A percentile compares a stretch with the other conserved stretches of the same genome.
These are phyloP conservation scores for Pteromalus puparum DNA, from an alignment of 1,140 invertebrate species.

Conservation along the genomic window DNA sequence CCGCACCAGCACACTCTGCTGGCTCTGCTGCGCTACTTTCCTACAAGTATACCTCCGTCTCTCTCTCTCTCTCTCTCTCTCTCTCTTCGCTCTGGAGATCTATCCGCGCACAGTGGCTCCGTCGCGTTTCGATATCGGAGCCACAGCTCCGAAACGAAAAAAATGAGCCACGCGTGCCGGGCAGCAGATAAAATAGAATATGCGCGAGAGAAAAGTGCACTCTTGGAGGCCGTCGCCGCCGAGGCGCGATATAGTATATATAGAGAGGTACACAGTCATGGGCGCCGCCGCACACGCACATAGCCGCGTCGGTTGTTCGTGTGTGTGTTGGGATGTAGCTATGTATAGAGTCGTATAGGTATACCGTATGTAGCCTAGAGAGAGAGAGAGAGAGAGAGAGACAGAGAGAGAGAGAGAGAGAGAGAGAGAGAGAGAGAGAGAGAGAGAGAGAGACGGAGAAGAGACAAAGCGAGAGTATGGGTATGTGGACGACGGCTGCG, in stretches of 20 bases:
- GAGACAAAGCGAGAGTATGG: background rate
- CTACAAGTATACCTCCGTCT: background rate
- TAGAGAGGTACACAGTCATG: background rate
- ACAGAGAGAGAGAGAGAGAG: background rate
- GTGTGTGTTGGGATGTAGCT: too few species aligned
- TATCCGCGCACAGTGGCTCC: background rate
- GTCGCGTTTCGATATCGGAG: background rate
- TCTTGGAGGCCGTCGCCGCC: background rate
- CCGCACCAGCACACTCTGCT: background rate
- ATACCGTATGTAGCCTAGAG: too few species aligned
- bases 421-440: background rate
- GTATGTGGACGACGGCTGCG: background rate
- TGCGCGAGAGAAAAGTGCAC: conserved; percentile 7
- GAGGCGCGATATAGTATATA: background rate
- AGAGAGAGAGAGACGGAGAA: too few species aligned
- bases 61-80: conserved; percentile 16
- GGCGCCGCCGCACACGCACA: conserved; percentile 3
- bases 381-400: background rate
- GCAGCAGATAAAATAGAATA: background rate
- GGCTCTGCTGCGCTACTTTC: conserved; percentile 39
- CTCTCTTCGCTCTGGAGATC: background rate
- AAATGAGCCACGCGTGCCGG: background rate
- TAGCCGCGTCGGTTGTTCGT: background rate
- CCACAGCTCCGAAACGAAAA: background rate
- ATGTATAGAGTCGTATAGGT: too few species aligned